phyloP scores from a whole-genome alignment of 2,113 vertebrate species.

The Sapajus apella region DNA sequence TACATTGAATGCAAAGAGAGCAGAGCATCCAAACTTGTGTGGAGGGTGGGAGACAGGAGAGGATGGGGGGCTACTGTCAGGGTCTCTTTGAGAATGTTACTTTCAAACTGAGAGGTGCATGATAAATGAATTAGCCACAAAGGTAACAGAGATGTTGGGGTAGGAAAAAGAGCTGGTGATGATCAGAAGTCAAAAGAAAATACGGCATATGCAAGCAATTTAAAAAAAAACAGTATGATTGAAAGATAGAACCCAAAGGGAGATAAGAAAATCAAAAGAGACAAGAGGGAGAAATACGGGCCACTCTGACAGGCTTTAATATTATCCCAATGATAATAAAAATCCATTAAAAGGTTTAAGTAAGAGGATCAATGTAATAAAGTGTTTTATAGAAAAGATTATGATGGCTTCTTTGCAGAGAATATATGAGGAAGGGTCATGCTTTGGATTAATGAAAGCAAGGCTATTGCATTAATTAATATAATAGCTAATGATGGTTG shows the following conservation, averaged over 20 bases:
- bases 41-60: not conserved
- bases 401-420: not conserved
- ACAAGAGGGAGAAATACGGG: not conserved
- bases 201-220: not conserved
- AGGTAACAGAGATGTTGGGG: not conserved
- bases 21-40: not conserved
- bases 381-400: not conserved
- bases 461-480: not conserved
- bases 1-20: not conserved
- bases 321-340: not conserved
- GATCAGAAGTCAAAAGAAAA: not conserved
- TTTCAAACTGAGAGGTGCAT: not conserved
- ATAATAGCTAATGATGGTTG: not conserved
- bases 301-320: not conserved
- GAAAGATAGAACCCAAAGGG: not conserved
- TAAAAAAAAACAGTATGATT: not conserved
- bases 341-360: not conserved
- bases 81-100: not conserved
- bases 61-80: not conserved
- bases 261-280: not conserved
- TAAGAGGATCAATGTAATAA: not conserved
- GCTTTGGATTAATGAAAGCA: not conserved
- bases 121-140: not conserved
- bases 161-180: not conserved
- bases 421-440: not conserved